phyloP scores from a whole-genome alignment of 2,797 vertebrate species.

The Aratinga solstitialis region DNA sequence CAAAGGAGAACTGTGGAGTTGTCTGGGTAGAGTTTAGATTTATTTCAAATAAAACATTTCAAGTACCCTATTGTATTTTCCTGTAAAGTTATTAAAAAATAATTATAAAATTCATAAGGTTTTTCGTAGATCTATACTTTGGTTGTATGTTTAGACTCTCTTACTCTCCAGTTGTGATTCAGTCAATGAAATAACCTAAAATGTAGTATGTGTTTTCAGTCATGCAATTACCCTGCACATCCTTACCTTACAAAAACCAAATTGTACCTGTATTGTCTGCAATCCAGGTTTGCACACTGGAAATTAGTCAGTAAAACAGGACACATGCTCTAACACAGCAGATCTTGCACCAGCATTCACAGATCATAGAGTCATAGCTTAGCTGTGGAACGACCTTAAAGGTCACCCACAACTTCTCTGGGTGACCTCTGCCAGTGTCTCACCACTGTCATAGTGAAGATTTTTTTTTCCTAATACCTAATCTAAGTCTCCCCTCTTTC shows the following conservation, averaged over 20 bases:
- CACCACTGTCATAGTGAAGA: neutral
- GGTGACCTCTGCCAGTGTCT: neutral
- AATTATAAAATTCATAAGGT: neutral
- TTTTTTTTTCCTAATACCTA: neutral
- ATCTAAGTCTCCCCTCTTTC: no score
- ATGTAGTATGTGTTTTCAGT: neutral
- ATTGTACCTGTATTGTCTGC: neutral
- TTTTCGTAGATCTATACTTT: neutral
- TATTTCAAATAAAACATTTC: neutral
- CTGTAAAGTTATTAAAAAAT: neutral
- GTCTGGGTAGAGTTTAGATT: neutral
- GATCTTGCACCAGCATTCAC: neutral
- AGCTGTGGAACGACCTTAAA: neutral
- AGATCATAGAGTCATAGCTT: neutral
- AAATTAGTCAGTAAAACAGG: neutral
- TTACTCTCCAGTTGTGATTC: neutral
- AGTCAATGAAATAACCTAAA: neutral
- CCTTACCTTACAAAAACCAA: neutral
- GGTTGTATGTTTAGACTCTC: neutral
- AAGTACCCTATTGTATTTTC: neutral
- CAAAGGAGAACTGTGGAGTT: neutral
- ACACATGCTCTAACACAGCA: fast-evolving
- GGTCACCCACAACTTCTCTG: neutral
- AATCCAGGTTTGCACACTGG: neutral
- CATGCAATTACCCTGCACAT: neutral